phyloP scores from a whole-genome alignment of 2,113 vertebrate species.

The Epinephelus lanceolatus region DNA sequence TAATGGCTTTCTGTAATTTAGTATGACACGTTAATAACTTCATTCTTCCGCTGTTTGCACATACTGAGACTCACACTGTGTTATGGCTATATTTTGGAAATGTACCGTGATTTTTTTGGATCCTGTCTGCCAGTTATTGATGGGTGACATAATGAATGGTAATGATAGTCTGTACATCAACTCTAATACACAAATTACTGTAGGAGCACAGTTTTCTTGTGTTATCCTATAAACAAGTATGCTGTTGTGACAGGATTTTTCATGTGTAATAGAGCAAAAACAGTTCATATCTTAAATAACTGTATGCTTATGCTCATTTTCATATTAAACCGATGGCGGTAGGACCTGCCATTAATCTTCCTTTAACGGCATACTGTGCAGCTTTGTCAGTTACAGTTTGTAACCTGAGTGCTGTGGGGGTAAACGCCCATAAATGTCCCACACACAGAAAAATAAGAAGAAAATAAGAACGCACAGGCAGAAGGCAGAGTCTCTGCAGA shows the following conservation, averaged over 20 bases:
- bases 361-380: too few species aligned
- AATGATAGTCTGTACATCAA: neutral
- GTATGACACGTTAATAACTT: constrained; percentile 41
- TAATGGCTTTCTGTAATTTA: constrained; percentile 44
- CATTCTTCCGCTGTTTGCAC: constrained; percentile 31
- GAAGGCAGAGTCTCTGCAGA: too few species aligned
- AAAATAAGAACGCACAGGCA: too few species aligned
- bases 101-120: neutral
- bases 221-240: neutral
- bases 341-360: neutral
- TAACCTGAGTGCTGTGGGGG: too few species aligned
- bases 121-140: neutral
- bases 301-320: neutral
- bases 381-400: too few species aligned
- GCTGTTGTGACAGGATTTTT: neutral
- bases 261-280: neutral
- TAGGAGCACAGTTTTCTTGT: neutral
- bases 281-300: neutral
- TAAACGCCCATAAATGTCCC: too few species aligned
- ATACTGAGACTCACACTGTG: neutral
- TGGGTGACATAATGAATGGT: neutral
- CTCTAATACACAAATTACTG: neutral
- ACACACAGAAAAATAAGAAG: too few species aligned
- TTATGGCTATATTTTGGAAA: neutral
- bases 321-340: neutral